Evolutionary conservation across 2,888 invertebrate genomes (phyloP).

Genomic region (Saturnia pavonia): DNA sequence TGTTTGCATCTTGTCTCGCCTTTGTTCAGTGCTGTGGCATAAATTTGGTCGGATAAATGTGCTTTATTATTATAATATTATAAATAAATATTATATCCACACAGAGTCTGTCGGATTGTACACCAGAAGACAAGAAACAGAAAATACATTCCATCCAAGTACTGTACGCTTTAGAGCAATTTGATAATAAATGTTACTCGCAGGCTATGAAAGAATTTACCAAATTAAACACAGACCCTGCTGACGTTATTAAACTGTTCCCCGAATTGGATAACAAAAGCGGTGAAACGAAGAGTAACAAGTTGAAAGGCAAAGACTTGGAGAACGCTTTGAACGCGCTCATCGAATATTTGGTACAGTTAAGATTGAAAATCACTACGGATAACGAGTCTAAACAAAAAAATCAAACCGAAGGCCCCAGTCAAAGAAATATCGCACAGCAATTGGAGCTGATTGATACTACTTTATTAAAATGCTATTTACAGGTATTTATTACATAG

Average conservation of each 20-base stretch:
- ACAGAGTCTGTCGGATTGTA: slow-evolving; percentile 91
- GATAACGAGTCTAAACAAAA: slow-evolving; percentile 47
- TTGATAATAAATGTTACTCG: slow-evolving; percentile 92
- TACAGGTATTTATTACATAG: slow-evolving; percentile 84
- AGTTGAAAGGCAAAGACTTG: slow-evolving; percentile 90
- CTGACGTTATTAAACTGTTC: slow-evolving; percentile 96
- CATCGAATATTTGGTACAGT: slow-evolving; percentile 93
- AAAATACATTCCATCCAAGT: slow-evolving; percentile 94
- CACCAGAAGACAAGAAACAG: slow-evolving; percentile 89
- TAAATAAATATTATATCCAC: slow-evolving; percentile 24
- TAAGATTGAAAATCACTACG: slow-evolving; percentile 80
- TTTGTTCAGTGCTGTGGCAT: neutral
- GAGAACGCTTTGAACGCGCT: slow-evolving; percentile 94
- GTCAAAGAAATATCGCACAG: slow-evolving; percentile 60
- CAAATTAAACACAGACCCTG: slow-evolving; percentile 95
- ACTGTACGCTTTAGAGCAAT: slow-evolving; percentile 94
- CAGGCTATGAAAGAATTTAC: slow-evolving; percentile 96
- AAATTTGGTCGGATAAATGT: neutral
- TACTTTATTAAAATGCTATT: slow-evolving; percentile 97
- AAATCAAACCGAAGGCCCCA: slow-evolving; percentile 14
- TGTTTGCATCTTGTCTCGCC: too few species aligned
- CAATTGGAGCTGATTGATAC: slow-evolving; percentile 96
- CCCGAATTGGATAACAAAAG: slow-evolving; percentile 89
- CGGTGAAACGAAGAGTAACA: slow-evolving; percentile 51
- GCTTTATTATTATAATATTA: neutral